A percentile compares a stretch with the other conserved stretches of the same genome.
Conservation (phyloP, 2,888 invertebrate genomes). For the Griposia aprilina region DNA sequence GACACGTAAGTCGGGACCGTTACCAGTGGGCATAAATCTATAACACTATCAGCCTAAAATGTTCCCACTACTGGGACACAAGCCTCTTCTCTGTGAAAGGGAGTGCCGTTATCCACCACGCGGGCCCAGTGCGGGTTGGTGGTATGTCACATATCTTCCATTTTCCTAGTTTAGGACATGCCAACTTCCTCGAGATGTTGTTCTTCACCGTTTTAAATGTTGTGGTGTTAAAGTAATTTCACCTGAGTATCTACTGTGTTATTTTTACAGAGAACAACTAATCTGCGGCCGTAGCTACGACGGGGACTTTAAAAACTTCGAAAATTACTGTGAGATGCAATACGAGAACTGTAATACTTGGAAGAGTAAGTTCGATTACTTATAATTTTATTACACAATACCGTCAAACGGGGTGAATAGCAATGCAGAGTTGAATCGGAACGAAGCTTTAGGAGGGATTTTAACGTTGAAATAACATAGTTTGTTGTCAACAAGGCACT, state of each 20-base stretch:
- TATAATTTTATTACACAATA: too few species aligned
- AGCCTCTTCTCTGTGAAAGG: not conserved
- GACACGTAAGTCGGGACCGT: not conserved
- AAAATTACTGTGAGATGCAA: conserved; percentile 85
- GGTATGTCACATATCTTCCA: too few species aligned
- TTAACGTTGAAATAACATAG: too few species aligned
- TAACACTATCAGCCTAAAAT: not conserved
- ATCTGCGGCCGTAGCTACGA: conserved; percentile 83
- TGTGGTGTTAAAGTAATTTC: not conserved
- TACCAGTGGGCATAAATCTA: not conserved
- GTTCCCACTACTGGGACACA: not conserved
- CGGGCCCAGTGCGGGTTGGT: not conserved
- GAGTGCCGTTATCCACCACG: not conserved
- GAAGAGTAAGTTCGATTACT: conserved; percentile 78
- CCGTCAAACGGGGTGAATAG: too few species aligned
- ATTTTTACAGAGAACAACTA: conserved; percentile 75
- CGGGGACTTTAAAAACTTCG: conserved; percentile 78
- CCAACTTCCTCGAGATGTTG: not conserved
- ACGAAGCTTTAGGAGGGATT: too few species aligned
- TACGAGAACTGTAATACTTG: conserved; percentile 87
- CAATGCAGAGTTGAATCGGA: too few species aligned
- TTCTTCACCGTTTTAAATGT: not conserved
- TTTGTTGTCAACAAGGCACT: too few species aligned
- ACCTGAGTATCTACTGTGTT: not conserved
- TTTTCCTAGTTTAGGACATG: not conserved